phyloP scores from a whole-genome alignment of 2,797 vertebrate genomes.

The Enteromius anoplus region DNA sequence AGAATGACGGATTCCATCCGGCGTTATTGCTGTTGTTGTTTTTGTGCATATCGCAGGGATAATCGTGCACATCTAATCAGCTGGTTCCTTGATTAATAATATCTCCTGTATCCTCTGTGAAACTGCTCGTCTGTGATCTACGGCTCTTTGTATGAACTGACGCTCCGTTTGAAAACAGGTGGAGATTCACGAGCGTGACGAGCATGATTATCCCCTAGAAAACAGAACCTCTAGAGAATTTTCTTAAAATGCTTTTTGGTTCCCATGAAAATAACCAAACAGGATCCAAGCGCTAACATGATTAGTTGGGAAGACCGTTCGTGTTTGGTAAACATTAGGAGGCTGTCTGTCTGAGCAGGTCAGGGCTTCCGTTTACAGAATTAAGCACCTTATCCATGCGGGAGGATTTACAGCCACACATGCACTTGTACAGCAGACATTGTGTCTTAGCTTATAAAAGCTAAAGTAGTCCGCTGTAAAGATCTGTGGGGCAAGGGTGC shows the following conservation, averaged over 20 bases:
- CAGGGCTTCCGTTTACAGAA: slow-evolving; percentile 15
- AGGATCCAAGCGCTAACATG: neutral
- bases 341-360: slow-evolving; percentile 35
- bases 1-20: too few relatives aligned
- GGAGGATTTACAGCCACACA: slow-evolving; percentile 37
- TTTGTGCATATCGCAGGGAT: too few relatives aligned
- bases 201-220: too few relatives aligned
- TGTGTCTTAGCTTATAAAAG: slow-evolving; percentile 48
- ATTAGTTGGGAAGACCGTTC: neutral
- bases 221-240: neutral
- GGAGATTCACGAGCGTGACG: too few relatives aligned
- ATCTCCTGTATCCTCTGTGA: too few relatives aligned
- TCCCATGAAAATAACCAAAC: neutral
- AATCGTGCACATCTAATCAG: too few relatives aligned
- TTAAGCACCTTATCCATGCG: slow-evolving; percentile 27
- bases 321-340: slow-evolving; percentile 19
- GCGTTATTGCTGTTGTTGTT: too few relatives aligned
- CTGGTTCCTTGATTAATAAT: too few relatives aligned
- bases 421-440: slow-evolving; percentile 31
- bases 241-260: neutral
- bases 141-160: too few relatives aligned
- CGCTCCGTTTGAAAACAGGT: too few relatives aligned
- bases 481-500: slow-evolving; percentile 41
- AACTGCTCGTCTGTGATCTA: too few relatives aligned
- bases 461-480: slow-evolving; percentile 50